These are phyloP conservation scores for Paradisaea rubra DNA, from an alignment of 2,113 vertebrate species.

Conservation along the genomic window DNA sequence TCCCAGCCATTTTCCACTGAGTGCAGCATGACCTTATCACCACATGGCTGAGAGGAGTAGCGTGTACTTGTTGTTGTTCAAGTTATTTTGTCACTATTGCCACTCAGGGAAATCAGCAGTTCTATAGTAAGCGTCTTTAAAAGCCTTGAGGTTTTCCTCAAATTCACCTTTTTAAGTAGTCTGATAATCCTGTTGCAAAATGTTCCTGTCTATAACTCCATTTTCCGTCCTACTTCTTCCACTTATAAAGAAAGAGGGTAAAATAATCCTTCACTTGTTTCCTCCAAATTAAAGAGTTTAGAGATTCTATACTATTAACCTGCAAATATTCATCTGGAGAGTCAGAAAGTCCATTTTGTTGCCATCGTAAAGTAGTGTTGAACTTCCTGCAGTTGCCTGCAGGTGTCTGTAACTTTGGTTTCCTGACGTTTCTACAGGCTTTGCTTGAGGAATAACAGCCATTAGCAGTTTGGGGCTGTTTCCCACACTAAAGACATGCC, in stretches of 20 bases:
- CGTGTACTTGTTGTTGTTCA: neutral
- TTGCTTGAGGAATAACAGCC: neutral
- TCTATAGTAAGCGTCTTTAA: neutral
- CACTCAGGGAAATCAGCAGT: conserved; percentile 31
- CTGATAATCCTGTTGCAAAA: conserved; percentile 17
- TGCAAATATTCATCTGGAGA: neutral
- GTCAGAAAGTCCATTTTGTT: conserved; percentile 14
- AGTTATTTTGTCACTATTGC: neutral
- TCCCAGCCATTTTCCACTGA: neutral
- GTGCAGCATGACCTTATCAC: neutral
- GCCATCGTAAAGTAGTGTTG: neutral
- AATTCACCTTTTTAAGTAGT: conserved; percentile 23
- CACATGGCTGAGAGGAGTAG: neutral
- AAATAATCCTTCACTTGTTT: conserved; percentile 10
- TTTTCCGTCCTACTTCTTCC: neutral
- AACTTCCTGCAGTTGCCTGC: neutral
- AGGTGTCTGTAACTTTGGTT: neutral
- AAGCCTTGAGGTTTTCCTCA: conserved; percentile 47
- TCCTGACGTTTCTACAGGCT: neutral
- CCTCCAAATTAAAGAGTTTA: conserved; percentile 6
- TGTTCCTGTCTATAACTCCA: neutral
- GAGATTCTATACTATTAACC: neutral
- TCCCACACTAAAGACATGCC: neutral
- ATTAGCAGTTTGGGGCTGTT: neutral
- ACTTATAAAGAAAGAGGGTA: neutral